Base-by-base conservation (phyloP, 2,888 invertebrate genomes). In the Argyresthia albistria region DNA sequence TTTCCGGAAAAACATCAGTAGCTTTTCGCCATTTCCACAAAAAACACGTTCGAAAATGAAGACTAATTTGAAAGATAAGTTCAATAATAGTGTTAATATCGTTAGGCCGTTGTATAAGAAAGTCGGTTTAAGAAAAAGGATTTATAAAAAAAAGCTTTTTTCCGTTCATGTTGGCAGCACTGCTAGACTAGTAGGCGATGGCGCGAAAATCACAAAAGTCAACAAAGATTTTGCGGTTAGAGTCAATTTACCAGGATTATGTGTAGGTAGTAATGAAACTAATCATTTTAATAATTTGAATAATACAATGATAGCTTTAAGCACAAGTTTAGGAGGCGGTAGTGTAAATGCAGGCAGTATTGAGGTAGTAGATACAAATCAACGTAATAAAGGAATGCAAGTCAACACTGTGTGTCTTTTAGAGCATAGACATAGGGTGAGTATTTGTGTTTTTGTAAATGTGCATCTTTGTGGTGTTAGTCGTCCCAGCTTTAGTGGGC, bases 51-150 rank as follows among this genome's bases (percentile, higher is more conserved):
- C 55, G 53, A 57, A 52, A 55, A 71, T 71, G 71, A 69, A 64
- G 58, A 61, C 58, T 50, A 59, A 60, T 8, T 52, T 65, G 0
- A 65, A 65, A 49, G 66, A 72, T 48, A 80, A 75, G 62, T 83
- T 83, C 39, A 72, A 68, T 59, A 70, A 63, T 11, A 74, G 76
- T 46, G 58, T 69, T 10, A 62, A 63, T 55, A 72, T 78, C 43
- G 86, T 86, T 0, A 75, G 70, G 69, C 86, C 86, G 7, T 67
- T 86, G 46, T 86, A 84, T 53, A 71, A 64, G 56, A 80, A 75
- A 65, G 56, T 70, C 1, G 73, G 64, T 56, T 57, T 58, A 25
- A 53, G 58, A 42, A 65, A 66, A 47, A 67, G 15, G 25, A 6
- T 25, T 25, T 25, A 25, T 25, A 25, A 25, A 6, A 25, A 25